Percentiles rank a stretch among this genome's conserved stretches.
phyloP scores from a whole-genome alignment of 2,113 vertebrate genomes.

The Eubucco bourcierii region DNA sequence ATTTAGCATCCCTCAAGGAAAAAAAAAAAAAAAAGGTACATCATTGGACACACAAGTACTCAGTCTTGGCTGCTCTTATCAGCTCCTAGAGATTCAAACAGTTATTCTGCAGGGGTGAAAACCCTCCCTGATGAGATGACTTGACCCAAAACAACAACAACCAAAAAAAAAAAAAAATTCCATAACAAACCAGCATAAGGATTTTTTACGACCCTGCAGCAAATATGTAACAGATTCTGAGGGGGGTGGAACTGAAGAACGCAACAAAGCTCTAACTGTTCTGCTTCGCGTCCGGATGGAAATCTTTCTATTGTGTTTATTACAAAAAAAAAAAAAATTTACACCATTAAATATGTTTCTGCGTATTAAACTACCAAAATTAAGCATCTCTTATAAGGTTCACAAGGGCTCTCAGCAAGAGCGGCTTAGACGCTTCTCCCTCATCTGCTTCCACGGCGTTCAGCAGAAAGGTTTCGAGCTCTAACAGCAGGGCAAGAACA shows the following conservation, averaged over 20 bases:
- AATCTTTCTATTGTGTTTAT: neutral
- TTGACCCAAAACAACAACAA: neutral
- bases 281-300: neutral
- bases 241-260: neutral
- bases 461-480: constrained; percentile 45
- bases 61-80: neutral
- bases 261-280: neutral
- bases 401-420: constrained; percentile 9
- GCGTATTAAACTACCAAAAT: neutral
- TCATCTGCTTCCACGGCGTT: neutral
- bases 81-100: neutral
- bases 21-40: neutral
- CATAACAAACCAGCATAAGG: neutral
- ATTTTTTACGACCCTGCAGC: constrained; percentile 9
- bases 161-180: neutral
- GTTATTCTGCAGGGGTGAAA: neutral
- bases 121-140: neutral
- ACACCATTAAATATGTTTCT: neutral
- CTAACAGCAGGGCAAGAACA: constrained; percentile 46
- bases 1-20: neutral
- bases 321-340: neutral
- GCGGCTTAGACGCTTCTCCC: neutral
- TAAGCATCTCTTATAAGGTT: neutral
- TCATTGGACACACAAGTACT: neutral
- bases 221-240: neutral